Evolutionary conservation across 1,140 invertebrate genomes (phyloP).

Genomic region (Apocrypta bakeri): DNA sequence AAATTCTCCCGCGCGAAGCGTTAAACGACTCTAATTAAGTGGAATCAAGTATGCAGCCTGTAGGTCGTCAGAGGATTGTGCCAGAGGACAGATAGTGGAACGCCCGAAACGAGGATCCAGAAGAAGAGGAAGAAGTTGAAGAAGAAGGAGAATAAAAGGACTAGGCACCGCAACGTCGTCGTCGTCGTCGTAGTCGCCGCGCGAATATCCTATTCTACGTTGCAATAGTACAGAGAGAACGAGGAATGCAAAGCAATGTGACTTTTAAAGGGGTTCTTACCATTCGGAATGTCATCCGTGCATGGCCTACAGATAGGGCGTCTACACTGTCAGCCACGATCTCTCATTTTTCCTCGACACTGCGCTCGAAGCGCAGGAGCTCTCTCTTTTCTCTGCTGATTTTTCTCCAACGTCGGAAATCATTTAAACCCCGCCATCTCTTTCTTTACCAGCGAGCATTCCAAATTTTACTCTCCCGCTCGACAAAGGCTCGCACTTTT

Average conservation of each 20-base stretch:
- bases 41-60: slow-evolving; percentile 66
- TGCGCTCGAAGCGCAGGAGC: neutral
- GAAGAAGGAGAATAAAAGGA: neutral
- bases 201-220: slow-evolving; percentile 49
- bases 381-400: neutral
- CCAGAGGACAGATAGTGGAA: neutral
- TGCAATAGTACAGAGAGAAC: neutral
- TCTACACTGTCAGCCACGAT: neutral
- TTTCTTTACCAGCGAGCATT: no score
- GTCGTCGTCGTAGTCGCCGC: no score
- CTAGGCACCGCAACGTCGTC: slow-evolving; percentile 30
- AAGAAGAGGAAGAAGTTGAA: neutral
- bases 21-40: slow-evolving; percentile 68
- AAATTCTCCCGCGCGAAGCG: slow-evolving; percentile 41
- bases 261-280: slow-evolving; percentile 57
- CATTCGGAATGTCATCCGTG: slow-evolving; percentile 55
- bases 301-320: slow-evolving; percentile 26
- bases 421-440: neutral
- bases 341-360: neutral
- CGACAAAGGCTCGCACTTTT: neutral
- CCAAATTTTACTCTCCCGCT: neutral
- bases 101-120: neutral
- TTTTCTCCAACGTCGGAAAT: neutral
- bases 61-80: slow-evolving; percentile 55
- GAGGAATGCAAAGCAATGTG: slow-evolving; percentile 58